Base-by-base conservation (phyloP, 1,140 invertebrate genomes). In the Rhopalosiphum padi region DNA sequence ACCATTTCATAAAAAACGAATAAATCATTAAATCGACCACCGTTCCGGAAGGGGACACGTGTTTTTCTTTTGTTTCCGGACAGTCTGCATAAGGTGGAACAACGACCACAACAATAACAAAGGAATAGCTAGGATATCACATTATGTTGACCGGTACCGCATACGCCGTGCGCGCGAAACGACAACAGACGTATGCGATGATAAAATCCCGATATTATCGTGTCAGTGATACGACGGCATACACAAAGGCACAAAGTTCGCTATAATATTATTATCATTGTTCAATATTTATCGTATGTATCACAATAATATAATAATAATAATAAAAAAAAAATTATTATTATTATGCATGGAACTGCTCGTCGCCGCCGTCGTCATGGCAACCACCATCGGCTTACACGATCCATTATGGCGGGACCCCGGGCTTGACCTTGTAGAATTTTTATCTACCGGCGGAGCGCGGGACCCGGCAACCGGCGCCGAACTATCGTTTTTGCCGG, bases 371-470 rank as follows among this genome's bases (percentile, higher is more conserved):
- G 25, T 93, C 9, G 25, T 21, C 82, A 86, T 93, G 91, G 91
- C 25, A 93, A 93, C 91, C 43, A 37, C 82, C 82, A 21, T 82
- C 77, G 82, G 91, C 82, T 93, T 55, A 93, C 35, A 23, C 91
- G 91, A 93, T 93, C 91, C 91, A 93, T 93, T 93, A 93, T 93
- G 91, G 91, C 91, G 91, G 91, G 91, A 93, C 91, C 91, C 91
- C 46, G 35, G 35, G 91, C n/a, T 30, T 93, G 91, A 93, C 91
- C 91, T 93, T 93, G 91, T 93, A 93, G 0, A n/a, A 55, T 83
- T 91, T 93, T 93, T 93, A 93, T 93, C 91, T 93, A 93, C 91
- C 91, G 91, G 91, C 43, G 90, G 30, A 77, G 90, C 90, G 87
- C 89, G 89, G 89, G 68, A 93, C 91, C 91, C 91, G 91, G 91